phyloP scores from a whole-genome alignment of 92 coral and sea anemone genomes.

The Nematostella vectensis region DNA sequence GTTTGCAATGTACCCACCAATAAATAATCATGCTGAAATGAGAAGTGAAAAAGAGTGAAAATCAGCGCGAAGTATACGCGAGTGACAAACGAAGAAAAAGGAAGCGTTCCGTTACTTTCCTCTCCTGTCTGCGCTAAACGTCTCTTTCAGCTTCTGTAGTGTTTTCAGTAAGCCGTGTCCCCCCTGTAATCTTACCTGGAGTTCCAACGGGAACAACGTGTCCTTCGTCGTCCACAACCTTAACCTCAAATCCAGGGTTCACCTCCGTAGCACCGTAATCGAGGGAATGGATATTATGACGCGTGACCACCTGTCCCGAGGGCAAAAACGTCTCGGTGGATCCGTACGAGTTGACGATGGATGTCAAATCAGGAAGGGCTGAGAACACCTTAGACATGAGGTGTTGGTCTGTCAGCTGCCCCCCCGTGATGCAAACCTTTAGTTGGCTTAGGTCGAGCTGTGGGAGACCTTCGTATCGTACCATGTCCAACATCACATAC shows the following conservation, averaged over 20 bases:
- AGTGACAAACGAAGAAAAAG: too few species aligned
- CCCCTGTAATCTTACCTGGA: slow-evolving; percentile 4
- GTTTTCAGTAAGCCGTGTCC: not conserved
- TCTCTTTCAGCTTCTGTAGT: not conserved
- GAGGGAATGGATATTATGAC: not conserved
- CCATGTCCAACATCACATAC: slow-evolving; percentile 25
- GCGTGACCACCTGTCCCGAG: slow-evolving; percentile 7
- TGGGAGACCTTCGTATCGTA: not conserved
- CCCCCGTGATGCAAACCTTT: slow-evolving; percentile 13
- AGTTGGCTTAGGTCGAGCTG: slow-evolving; percentile 9
- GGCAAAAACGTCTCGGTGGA: slow-evolving; percentile 19
- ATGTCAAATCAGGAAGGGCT: slow-evolving; percentile 15
- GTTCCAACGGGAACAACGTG: slow-evolving; percentile 6
- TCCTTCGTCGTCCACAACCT: slow-evolving; percentile 15
- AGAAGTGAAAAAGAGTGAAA: too few species aligned
- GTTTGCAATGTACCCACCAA: too few species aligned
- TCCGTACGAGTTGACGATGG: slow-evolving; percentile 12
- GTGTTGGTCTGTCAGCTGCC: slow-evolving; percentile 14
- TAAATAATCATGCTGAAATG: too few species aligned
- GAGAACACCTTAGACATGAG: slow-evolving; percentile 9
- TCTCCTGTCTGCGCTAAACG: too few species aligned
- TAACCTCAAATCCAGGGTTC: slow-evolving; percentile 21
- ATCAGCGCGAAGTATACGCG: too few species aligned
- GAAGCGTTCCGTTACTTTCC: too few species aligned
- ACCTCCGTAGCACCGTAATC: slow-evolving; percentile 27